Conservation (phyloP, 2,888 invertebrate species). For the Macrophya alboannulata region DNA sequence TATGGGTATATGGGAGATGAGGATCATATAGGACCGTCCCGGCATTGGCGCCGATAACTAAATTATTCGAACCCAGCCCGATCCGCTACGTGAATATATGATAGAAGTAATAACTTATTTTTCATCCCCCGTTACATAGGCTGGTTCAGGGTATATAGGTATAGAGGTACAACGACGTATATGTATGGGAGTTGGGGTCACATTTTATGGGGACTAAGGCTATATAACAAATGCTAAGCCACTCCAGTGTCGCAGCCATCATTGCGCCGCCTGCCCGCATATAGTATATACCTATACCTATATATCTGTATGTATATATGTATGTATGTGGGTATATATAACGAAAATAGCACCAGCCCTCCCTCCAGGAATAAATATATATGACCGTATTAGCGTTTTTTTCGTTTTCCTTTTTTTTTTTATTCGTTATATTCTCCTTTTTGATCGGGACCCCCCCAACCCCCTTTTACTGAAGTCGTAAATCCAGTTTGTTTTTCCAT, state of each 20-base stretch:
- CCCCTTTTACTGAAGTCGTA: neutral
- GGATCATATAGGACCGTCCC: neutral
- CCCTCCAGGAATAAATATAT: conserved; percentile 75
- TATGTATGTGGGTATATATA: neutral
- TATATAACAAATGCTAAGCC: conserved; percentile 54
- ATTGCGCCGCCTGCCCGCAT: conserved; percentile 38
- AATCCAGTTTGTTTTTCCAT: conserved; percentile 25
- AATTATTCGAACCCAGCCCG: conserved; percentile 73
- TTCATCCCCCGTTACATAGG: conserved; percentile 11
- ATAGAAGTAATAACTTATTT: conserved; percentile 78
- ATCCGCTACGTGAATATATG: conserved; percentile 75
- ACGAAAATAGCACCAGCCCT: conserved; percentile 50
- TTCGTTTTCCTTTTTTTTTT: conserved; percentile 57
- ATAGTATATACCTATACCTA: conserved; percentile 31
- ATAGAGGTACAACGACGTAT: neutral
- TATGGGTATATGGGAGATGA: neutral
- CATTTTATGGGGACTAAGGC: conserved; percentile 52
- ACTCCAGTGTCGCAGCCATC: conserved; percentile 56
- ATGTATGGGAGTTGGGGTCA: conserved; percentile 37
- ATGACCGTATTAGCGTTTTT: conserved; percentile 74
- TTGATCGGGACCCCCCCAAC: neutral
- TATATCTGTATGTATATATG: conserved; percentile 6
- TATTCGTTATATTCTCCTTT: neutral
- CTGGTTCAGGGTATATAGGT: neutral
- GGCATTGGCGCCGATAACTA: conserved; percentile 63